phyloP scores from a whole-genome alignment of 2,113 vertebrate genomes.

The Paraplagusia blochii region DNA sequence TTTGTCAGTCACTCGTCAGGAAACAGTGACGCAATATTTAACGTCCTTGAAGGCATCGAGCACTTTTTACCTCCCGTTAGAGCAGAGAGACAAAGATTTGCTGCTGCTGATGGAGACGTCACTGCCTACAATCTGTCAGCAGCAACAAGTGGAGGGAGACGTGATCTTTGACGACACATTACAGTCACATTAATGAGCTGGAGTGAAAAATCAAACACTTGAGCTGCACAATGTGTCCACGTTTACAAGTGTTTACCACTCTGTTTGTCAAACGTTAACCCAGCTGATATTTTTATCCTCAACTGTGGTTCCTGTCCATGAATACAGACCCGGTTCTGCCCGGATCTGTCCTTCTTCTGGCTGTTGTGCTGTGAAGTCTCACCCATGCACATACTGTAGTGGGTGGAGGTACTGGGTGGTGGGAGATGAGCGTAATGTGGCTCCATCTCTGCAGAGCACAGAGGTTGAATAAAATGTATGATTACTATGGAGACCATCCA shows the following conservation, averaged over 20 bases:
- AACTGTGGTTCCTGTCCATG: background rate
- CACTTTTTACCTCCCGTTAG: background rate
- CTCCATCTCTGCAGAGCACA: slow-evolving; percentile 18
- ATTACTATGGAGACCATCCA: slow-evolving; percentile 59
- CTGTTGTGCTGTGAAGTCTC: slow-evolving; percentile 5
- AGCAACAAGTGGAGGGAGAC: background rate
- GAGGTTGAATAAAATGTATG: slow-evolving; percentile 56
- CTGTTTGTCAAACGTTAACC: background rate
- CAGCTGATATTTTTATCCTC: background rate
- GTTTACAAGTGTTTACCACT: background rate
- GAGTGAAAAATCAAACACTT: background rate
- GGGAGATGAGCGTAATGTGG: slow-evolving; percentile 13
- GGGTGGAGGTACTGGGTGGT: slow-evolving; percentile 1
- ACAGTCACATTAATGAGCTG: background rate
- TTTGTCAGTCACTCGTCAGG: too few species aligned
- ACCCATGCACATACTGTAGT: background rate
- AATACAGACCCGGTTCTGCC: slow-evolving; percentile 4
- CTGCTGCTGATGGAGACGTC: background rate
- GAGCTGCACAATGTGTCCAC: background rate
- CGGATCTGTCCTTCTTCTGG: too few species aligned
- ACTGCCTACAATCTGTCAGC: background rate
- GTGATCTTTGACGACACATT: background rate
- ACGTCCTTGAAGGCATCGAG: too few species aligned
- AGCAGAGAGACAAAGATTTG: background rate
- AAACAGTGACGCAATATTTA: too few species aligned